Base-by-base conservation (phyloP, 2,113 vertebrate species). In the Melanocharis versteri region DNA sequence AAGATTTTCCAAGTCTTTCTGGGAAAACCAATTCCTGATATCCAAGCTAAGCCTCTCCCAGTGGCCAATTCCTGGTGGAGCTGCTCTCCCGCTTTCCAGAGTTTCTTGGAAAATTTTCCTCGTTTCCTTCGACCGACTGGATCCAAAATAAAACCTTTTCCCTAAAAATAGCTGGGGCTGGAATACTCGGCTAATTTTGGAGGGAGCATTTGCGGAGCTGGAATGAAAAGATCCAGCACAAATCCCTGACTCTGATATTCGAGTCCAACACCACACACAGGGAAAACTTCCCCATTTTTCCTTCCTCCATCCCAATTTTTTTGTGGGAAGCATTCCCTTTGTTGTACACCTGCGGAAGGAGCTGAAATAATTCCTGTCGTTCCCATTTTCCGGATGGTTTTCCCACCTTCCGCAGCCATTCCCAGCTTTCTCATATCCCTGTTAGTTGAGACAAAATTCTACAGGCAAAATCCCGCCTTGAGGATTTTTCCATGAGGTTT, bases 71-170 rank as follows among this genome's bases (percentile, higher is more conserved):
- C 48, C 81, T 9, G 13, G 17, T 6, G 0, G 21, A 82, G 26
- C 6, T 2, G 1, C 61, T 50, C 35, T 39, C 44, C 14, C 1
- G 3, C 66, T 65, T 61, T n/a, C 30, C 26, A 48, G 62, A 26
- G 16, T 64, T 86, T 76, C 62, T 71, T 86, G 57, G 93, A 86
- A 86, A 95, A 81, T 26, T 15, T 18, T 31, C 23, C 45, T 80
- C 23, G 0, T 57, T 86, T 81, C 26, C 80, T 62, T 70, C 39
- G 83, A 73, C 76, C 87, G 37, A 31, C 4, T 47, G 83, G 60
- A 82, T 70, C 89, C 76, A 78, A 83, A 96, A 96, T 89, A 92
- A 94, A 91, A 48, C 60, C 66, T 76, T 94, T 65, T 80, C 70
- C 57, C 87, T 84, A 87, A 89, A 94, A 96, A 94, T 84, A 95